Conservation (phyloP, 2,888 invertebrate species). For the Griposia aprilina region DNA sequence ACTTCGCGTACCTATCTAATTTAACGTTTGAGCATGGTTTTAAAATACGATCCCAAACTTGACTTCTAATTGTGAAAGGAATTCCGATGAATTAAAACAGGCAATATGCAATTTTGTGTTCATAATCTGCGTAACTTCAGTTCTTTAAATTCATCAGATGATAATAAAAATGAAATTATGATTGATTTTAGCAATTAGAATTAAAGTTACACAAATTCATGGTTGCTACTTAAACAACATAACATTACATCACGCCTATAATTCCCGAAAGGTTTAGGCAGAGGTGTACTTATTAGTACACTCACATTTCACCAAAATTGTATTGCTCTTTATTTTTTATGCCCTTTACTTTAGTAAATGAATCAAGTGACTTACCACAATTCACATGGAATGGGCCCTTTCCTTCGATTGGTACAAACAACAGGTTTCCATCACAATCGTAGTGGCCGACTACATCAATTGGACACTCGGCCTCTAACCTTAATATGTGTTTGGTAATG, state of each 20-base stretch:
- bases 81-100: not conserved
- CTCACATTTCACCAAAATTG: too few relatives aligned
- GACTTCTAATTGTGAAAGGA: not conserved
- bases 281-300: too few relatives aligned
- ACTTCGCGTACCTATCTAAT: not conserved
- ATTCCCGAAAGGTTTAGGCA: too few relatives aligned
- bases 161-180: not conserved
- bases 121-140: not conserved
- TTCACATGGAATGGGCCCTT: slow-evolving; percentile 47
- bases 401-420: slow-evolving; percentile 37
- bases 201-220: not conserved
- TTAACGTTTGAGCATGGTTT: not conserved
- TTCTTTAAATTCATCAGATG: not conserved
- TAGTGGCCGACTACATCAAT: slow-evolving; percentile 44
- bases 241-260: not conserved
- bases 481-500: not conserved
- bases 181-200: not conserved
- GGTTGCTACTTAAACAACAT: not conserved
- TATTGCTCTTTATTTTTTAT: not conserved
- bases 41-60: not conserved
- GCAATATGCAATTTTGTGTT: not conserved
- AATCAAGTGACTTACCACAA: slow-evolving; percentile 35
- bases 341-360: not conserved
- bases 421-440: slow-evolving; percentile 25
- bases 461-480: slow-evolving; percentile 34